phyloP scores from a whole-genome alignment of 92 coral and sea anemone genomes.

The Zoanthus solanderi region DNA sequence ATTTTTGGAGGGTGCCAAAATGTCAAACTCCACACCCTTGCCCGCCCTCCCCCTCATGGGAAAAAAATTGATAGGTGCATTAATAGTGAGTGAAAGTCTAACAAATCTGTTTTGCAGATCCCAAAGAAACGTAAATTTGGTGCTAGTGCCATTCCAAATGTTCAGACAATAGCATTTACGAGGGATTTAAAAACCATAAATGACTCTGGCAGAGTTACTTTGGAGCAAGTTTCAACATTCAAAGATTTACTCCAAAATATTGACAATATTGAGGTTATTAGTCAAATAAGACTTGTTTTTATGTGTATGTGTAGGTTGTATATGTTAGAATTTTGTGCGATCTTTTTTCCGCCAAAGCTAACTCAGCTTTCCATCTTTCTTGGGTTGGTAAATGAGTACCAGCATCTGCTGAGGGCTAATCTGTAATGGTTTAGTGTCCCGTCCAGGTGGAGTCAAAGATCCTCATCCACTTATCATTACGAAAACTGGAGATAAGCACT shows the following conservation, averaged over 20 bases:
- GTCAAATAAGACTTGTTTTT: not conserved
- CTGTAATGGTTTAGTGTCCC: too few species aligned
- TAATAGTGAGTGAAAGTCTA: not conserved
- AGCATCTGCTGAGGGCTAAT: too few species aligned
- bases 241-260: conserved; percentile 76
- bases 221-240: conserved; percentile 77
- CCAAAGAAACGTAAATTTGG: conserved; percentile 63
- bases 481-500: too few species aligned
- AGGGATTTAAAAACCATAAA: not conserved
- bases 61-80: too few species aligned
- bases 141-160: conserved; percentile 52
- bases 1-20: too few species aligned
- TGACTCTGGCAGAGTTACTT: conserved; percentile 37
- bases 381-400: too few species aligned
- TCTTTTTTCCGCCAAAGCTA: not conserved
- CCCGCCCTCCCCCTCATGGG: too few species aligned
- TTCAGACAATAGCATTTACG: conserved; percentile 32
- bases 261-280: conserved; percentile 79
- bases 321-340: not conserved
- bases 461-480: too few species aligned
- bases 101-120: not conserved
- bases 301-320: not conserved
- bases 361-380: too few species aligned
- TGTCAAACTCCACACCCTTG: too few species aligned
- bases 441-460: too few species aligned